Conservation (phyloP, 2,888 invertebrate genomes). For the Cephus pulcher region DNA sequence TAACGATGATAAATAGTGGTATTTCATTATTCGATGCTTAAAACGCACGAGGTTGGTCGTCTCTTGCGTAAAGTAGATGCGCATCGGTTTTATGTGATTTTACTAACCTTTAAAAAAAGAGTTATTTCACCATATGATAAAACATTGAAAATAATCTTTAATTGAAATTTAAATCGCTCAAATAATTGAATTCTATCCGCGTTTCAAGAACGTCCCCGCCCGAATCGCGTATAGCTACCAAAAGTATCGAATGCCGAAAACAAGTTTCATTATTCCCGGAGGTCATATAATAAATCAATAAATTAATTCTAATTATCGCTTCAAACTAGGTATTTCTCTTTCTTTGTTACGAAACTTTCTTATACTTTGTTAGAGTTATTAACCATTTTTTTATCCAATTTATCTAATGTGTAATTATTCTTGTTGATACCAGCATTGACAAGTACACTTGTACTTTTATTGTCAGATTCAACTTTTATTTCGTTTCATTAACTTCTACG, state of each 20-base stretch:
- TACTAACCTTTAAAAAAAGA: neutral
- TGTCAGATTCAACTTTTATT: neutral
- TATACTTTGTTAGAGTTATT: neutral
- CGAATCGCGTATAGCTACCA: neutral
- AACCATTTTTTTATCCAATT: neutral
- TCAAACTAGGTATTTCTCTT: neutral
- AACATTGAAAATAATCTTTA: neutral
- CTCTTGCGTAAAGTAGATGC: slow-evolving; percentile 5
- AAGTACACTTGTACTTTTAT: neutral
- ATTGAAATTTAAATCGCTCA: neutral
- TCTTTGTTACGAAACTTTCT: neutral
- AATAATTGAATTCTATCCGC: neutral
- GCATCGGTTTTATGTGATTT: neutral
- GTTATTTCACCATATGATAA: neutral
- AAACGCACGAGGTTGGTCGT: neutral
- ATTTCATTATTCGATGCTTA: slow-evolving; percentile 26
- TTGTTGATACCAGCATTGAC: neutral
- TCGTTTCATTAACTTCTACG: neutral
- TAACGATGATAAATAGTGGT: slow-evolving; percentile 40
- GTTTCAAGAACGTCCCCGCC: neutral
- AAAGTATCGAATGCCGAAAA: neutral
- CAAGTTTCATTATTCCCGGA: neutral
- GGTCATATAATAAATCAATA: neutral
- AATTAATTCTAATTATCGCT: neutral
- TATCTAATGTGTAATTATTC: neutral